These are phyloP conservation scores for Pao palembangensis DNA, from an alignment of 2,113 vertebrate species.

Conservation along the genomic window DNA sequence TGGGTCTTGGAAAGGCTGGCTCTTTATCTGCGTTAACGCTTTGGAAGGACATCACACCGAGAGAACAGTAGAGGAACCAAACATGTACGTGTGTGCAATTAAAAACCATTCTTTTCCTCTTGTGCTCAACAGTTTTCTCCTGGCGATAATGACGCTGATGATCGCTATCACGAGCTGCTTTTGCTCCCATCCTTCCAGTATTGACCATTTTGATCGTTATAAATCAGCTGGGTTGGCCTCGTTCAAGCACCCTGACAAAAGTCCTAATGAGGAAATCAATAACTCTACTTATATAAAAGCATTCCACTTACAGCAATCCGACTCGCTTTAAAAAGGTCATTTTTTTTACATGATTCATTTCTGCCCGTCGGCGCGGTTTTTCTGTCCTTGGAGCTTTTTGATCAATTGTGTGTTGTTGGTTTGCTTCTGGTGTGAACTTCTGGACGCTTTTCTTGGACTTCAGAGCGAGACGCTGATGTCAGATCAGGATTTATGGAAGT, in stretches of 20 bases:
- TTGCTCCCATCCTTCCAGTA: constrained; percentile 47
- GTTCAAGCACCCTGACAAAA: constrained; percentile 96
- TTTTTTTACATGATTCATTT: constrained; percentile 58
- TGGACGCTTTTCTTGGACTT: neutral
- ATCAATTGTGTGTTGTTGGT: constrained; percentile 53
- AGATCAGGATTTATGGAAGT: no score
- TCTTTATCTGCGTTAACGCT: no score
- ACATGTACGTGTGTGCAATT: no score
- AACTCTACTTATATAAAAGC: constrained; percentile 88
- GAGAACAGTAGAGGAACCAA: no score
- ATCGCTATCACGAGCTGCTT: constrained; percentile 7
- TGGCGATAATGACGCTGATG: constrained; percentile 1
- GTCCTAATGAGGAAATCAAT: constrained; percentile 88
- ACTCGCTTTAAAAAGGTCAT: constrained; percentile 48
- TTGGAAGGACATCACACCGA: no score
- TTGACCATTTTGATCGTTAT: constrained; percentile 86
- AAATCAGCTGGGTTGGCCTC: constrained; percentile 86
- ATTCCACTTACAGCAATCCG: constrained; percentile 62
- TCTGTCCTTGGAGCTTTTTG: constrained; percentile 25
- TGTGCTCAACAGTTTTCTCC: neutral
- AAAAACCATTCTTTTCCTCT: neutral
- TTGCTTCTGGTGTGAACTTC: constrained; percentile 25
- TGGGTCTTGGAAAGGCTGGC: no score
- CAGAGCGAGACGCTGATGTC: no score
- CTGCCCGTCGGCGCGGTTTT: constrained; percentile 69